Conservation (phyloP, 2,113 vertebrate genomes). For the Bombycilla garrulus region DNA sequence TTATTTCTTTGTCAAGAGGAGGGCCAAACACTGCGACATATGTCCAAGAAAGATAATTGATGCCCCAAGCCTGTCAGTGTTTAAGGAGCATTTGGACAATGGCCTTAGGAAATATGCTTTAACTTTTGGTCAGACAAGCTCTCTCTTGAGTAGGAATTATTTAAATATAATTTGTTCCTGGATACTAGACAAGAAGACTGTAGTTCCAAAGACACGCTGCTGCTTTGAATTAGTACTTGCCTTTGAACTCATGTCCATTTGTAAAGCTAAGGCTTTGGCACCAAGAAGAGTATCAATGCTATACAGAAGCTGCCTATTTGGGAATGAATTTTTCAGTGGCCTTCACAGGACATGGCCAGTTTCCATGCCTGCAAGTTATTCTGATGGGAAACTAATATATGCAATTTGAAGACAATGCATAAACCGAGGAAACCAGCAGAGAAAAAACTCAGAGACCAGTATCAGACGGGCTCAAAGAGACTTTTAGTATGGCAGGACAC, state of each 20-base stretch:
- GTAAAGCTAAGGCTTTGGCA: background rate
- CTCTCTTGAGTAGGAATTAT: background rate
- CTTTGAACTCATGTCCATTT: background rate
- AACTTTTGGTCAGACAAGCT: background rate
- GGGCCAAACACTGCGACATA: background rate
- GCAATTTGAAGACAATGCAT: background rate
- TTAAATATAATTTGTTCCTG: background rate
- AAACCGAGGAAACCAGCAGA: background rate
- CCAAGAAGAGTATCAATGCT: background rate
- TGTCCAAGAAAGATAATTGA: background rate
- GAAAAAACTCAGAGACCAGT: constrained; percentile 10
- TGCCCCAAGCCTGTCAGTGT: background rate
- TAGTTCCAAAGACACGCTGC: background rate
- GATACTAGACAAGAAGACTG: background rate
- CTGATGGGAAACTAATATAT: background rate
- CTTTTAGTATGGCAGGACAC: background rate
- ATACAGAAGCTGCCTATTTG: background rate
- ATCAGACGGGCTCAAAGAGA: background rate
- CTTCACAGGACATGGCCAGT: background rate
- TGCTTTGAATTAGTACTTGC: background rate
- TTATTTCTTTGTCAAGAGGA: background rate
- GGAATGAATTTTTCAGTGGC: background rate
- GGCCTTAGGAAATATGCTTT: background rate
- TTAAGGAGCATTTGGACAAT: background rate
- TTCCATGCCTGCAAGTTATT: background rate